Base-by-base conservation (phyloP, 2,797 vertebrate genomes). In the Ptychobarbus kaznakovi region DNA sequence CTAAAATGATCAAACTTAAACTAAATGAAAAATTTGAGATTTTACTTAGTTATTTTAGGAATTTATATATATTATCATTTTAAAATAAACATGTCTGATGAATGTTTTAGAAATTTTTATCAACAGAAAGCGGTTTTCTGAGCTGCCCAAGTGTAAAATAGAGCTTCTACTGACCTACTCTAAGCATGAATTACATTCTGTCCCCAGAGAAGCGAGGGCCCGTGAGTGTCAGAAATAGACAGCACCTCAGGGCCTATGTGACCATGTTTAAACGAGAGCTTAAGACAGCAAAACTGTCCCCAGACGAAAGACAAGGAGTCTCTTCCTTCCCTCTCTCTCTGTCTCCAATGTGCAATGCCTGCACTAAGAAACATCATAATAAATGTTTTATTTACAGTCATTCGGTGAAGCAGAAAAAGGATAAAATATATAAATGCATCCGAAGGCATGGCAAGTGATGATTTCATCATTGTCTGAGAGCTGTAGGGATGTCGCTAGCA, bases 311-410 rank as follows among this genome's bases (percentile, higher is more conserved):
- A 80, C 81, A 84, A 89, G 61, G 46, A 72, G 70, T 80, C 58
- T 80, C 80, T 84, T 87, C 61, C 83, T 85, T 75, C 75, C 65
- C 61, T 69, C 66, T 53, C 65, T 16, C 44, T 74, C 49, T 18
- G 68, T 78, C 75, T 87, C 81, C 78, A 66, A 74, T 92, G 86
- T 88, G 63, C 82, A 66, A 83, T 84, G 81, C 82, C 53, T 85
- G 80, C 20, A 69, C 68, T 63, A 84, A 83, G 80, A 89, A 88
- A 83, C 88, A 89, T 90, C 87, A 81, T 82, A 83, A 81, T 82
- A 83, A 61, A 92, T 90, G 84, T 89, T 91, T 92, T 89, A 92
- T 89, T 90, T 89, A 92, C 89, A 81, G 61, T 68, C 72, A 75
- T 76, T 86, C 83, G 86, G 85, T 25, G 65, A 86, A 84, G 84